Percentiles rank a stretch among this genome's conserved stretches.
These are phyloP conservation scores for Drosophila ezoana DNA, from an alignment of 2,888 invertebrate genomes.

Conservation along the genomic window DNA sequence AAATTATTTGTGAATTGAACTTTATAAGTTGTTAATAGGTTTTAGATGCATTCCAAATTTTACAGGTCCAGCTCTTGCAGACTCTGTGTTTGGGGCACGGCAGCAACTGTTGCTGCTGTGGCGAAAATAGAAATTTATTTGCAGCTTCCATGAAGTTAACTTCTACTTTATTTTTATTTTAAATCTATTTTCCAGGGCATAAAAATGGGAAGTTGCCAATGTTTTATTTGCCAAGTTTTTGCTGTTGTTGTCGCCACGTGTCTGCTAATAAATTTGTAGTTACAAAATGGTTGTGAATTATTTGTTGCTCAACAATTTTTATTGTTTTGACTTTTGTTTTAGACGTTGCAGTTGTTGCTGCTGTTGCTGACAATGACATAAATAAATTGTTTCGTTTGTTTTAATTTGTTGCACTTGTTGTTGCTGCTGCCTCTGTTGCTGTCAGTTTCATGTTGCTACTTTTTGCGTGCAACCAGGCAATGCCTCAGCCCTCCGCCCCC, in stretches of 20 bases:
- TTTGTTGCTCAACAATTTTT: constrained; percentile 58
- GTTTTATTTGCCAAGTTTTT: background rate
- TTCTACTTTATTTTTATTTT: no score
- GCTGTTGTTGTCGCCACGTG: constrained; percentile 25
- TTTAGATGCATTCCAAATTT: no score
- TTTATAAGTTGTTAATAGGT: no score
- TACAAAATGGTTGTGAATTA: constrained; percentile 69
- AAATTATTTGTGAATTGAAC: no score
- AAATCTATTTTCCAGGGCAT: no score
- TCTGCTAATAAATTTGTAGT: constrained; percentile 60
- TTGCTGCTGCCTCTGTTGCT: constrained; percentile 45
- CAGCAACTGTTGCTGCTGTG: no score
- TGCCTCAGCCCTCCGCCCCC: constrained; percentile 3
- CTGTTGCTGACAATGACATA: constrained; percentile 58
- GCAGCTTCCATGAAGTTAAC: no score
- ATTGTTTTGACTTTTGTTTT: constrained; percentile 51
- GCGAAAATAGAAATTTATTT: no score
- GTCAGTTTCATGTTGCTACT: constrained; percentile 63
- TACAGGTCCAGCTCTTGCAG: no score
- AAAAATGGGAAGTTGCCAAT: no score
- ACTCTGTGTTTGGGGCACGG: no score
- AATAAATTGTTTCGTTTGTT: constrained; percentile 60
- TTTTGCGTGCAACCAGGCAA: constrained; percentile 33
- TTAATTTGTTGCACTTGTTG: constrained; percentile 49
- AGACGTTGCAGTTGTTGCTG: constrained; percentile 33